Evolutionary conservation across 2,888 invertebrate species (phyloP), one percentile per base, ranked within the genome.

Genomic region (Stenoptilia bipunctidactyla): DNA sequence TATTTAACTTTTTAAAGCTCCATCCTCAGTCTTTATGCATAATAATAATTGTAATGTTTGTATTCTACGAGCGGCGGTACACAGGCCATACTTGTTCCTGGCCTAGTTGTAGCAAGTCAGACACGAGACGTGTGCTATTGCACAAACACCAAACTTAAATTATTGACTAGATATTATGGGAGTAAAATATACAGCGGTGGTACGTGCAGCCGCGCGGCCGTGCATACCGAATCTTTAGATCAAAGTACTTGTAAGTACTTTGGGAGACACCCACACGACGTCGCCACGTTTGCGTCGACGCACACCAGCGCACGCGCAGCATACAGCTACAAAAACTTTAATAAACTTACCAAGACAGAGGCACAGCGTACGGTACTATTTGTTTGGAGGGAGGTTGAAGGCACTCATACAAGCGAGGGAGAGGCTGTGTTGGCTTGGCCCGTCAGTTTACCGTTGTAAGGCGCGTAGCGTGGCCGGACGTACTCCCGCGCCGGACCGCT

Each of bases 391-490:
- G 82, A 80, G 80, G 79, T 76, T 76, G 65, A 68, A 74, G 74
- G 77, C 79, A 77, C 77, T 74, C 77, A 63, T 69, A 76, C 75
- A 68, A 65, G 74, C 74, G 71, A 69, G 67, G 72, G 70, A 76
- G 80, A 77, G 79, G 76, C 75, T 76, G 80, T 67, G 76, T 69
- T 8, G 66, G 64, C 66, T 68, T 68, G 68, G 69, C 61, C 65
- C 66, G 76, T 69, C 80, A 83, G 83, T 83, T 83, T 83, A 83
- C 83, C 83, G 83, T 83, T 83, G 83, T 71, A 72, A 76, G 82
- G 83, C 83, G 83, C 82, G 77, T 74, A 64, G 80, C 76, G 80
- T 80, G 82, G 82, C 77, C 77, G 80, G 76, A 75, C 75, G 75
- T 10, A n/a, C n/a, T n/a, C n/a, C 65, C 59, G 68, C 50, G 50